These are phyloP conservation scores for Condylura cristata DNA, from an alignment of 2,113 vertebrate genomes.

Conservation along the genomic window DNA sequence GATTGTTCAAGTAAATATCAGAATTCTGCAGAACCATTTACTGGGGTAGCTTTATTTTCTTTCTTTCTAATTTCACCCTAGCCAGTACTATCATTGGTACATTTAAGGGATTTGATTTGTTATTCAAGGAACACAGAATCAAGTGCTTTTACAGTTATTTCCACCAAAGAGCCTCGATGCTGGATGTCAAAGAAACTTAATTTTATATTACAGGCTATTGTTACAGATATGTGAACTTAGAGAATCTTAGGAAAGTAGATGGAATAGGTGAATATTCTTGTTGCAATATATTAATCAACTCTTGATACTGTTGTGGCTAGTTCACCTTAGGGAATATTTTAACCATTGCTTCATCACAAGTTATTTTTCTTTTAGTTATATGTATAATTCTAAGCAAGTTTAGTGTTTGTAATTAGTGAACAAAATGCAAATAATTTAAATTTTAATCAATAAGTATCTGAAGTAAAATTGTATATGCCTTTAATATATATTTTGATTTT, in stretches of 20 bases:
- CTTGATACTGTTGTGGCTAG: background rate
- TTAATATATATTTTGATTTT: background rate
- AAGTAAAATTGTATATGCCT: background rate
- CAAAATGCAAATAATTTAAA: background rate
- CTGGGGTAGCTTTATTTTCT: background rate
- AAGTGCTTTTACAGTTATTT: background rate
- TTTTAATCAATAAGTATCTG: conserved; percentile 18
- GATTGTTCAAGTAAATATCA: conserved; percentile 63
- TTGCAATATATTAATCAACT: background rate
- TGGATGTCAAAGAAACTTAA: background rate
- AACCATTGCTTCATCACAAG: background rate
- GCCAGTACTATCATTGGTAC: background rate
- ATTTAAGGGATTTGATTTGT: conserved; percentile 37
- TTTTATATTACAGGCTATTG: conserved; percentile 23
- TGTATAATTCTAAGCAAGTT: background rate
- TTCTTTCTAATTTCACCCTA: conserved; percentile 47
- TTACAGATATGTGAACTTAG: background rate
- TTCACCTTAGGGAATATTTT: background rate
- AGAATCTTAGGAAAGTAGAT: conserved; percentile 18
- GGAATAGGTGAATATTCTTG: background rate
- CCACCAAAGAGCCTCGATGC: conserved; percentile 6
- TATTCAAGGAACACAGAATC: conserved; percentile 30
- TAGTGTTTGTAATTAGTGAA: background rate
- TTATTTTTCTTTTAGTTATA: background rate
- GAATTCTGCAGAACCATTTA: conserved; percentile 53